Conservation (phyloP, 2,797 vertebrate species). For the Crenichthys baileyi region DNA sequence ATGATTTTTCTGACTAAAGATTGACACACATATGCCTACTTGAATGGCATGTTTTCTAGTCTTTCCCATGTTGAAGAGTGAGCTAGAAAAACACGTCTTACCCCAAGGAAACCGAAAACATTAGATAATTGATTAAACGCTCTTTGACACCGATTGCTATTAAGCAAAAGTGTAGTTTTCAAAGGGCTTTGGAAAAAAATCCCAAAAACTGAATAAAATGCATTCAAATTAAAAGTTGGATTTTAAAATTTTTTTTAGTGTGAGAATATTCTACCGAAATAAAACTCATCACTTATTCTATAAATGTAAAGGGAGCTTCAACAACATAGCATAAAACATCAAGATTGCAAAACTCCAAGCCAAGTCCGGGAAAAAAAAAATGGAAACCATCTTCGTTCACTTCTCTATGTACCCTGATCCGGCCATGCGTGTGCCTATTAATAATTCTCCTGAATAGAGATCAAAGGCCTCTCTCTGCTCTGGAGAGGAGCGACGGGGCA, state of each 20-base stretch:
- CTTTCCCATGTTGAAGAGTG: no score
- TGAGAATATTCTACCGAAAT: not conserved
- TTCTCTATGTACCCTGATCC: not conserved
- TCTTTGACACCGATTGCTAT: not conserved
- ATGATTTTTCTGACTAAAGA: no score
- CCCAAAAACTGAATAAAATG: not conserved
- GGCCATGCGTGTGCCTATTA: slow-evolving; percentile 16
- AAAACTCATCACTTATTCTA: not conserved
- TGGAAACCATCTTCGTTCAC: not conserved
- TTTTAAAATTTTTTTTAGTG: not conserved
- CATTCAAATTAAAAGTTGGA: no score
- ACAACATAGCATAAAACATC: slow-evolving; percentile 19
- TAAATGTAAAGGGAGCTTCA: not conserved
- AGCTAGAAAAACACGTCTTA: no score
- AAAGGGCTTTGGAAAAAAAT: not conserved
- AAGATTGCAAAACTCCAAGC: not conserved
- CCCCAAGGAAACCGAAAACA: not conserved
- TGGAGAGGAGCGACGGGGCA: slow-evolving; percentile 4
- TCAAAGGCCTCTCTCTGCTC: slow-evolving; percentile 45
- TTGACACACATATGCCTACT: no score
- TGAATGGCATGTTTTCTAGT: no score
- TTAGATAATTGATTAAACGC: not conserved
- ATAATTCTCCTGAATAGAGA: slow-evolving; percentile 41
- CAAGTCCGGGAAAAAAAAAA: not conserved
- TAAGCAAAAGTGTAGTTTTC: not conserved